These are phyloP conservation scores for Trachelus troglodyta DNA, from an alignment of 2,888 invertebrate species.

Conservation along the genomic window DNA sequence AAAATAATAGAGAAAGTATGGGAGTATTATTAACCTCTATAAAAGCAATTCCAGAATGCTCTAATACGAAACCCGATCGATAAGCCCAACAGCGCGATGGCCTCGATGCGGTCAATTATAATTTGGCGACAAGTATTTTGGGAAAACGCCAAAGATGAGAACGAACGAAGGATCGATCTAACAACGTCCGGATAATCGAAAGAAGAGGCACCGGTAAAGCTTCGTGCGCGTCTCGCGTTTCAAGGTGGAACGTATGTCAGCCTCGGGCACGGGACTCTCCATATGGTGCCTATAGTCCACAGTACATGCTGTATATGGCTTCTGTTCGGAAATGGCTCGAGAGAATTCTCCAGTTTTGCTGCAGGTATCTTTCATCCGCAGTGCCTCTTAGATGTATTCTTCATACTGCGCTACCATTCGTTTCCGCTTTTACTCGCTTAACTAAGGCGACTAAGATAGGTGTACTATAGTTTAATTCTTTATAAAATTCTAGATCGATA, in stretches of 20 bases:
- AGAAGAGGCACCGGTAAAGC: background rate
- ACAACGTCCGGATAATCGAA: background rate
- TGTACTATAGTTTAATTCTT: background rate
- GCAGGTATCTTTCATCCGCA: background rate
- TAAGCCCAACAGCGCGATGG: background rate
- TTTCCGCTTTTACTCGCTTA: background rate
- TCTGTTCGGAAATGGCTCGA: conserved; percentile 55
- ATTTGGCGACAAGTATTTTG: background rate
- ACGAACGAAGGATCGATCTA: background rate
- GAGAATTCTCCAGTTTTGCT: conserved; percentile 19
- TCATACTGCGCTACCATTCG: background rate
- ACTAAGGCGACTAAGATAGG: background rate
- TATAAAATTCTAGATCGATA: background rate
- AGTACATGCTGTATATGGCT: conserved; percentile 49
- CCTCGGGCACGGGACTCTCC: background rate
- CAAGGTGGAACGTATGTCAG: background rate
- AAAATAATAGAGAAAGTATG: background rate
- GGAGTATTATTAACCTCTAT: background rate
- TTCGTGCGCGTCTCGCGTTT: background rate
- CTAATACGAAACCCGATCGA: background rate
- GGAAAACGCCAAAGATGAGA: background rate
- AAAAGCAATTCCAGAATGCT: background rate
- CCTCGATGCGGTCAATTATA: background rate
- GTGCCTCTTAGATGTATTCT: background rate
- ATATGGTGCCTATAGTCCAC: background rate